phyloP scores from a whole-genome alignment of 2,797 vertebrate genomes.

The Microctenopoma steveboyesi region DNA sequence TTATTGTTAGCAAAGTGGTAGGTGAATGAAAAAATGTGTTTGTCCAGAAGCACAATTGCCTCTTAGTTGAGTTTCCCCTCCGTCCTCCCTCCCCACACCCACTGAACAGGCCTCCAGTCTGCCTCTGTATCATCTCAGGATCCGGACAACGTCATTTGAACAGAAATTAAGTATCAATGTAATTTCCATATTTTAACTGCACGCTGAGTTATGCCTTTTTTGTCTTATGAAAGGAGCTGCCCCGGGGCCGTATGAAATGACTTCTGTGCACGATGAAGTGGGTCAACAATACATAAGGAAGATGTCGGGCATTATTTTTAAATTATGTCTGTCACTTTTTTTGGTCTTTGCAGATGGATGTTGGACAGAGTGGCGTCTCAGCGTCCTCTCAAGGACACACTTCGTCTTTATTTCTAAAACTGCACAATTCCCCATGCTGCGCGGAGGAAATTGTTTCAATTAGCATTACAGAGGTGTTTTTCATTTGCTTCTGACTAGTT shows the following conservation, averaged over 20 bases:
- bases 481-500: slow-evolving; percentile 62
- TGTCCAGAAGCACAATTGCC: not conserved
- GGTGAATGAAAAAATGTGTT: not conserved
- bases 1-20: not conserved
- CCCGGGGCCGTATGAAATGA: slow-evolving; percentile 34
- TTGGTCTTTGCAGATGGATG: slow-evolving; percentile 11
- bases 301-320: slow-evolving; percentile 53
- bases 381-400: slow-evolving; percentile 51
- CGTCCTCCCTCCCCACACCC: not conserved
- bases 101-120: not conserved
- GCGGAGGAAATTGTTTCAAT: slow-evolving; percentile 68
- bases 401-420: slow-evolving; percentile 31
- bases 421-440: slow-evolving; percentile 29
- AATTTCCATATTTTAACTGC: slow-evolving; percentile 49
- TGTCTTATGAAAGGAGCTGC: slow-evolving; percentile 32
- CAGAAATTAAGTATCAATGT: slow-evolving; percentile 31
- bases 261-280: slow-evolving; percentile 54
- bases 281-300: slow-evolving; percentile 47
- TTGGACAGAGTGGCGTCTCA: slow-evolving; percentile 20
- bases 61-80: not conserved
- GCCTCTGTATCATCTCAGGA: not conserved
- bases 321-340: slow-evolving; percentile 27
- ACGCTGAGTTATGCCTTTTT: slow-evolving; percentile 14
- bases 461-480: slow-evolving; percentile 66
- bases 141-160: slow-evolving; percentile 16